phyloP scores from a whole-genome alignment of 2,888 invertebrate species.

The Drosophila multiciliata region DNA sequence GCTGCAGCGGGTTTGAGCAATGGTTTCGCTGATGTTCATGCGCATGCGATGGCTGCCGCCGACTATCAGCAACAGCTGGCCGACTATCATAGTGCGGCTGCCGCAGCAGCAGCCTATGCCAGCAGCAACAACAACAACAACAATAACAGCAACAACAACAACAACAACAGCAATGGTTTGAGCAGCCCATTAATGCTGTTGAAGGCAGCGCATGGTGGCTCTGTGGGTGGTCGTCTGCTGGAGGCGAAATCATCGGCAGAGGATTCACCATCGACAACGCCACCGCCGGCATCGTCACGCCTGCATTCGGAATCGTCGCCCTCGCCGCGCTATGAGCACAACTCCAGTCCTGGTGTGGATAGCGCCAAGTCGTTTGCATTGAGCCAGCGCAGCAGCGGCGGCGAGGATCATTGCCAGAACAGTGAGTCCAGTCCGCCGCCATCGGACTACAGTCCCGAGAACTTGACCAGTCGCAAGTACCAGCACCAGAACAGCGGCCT shows the following conservation, averaged over 20 bases:
- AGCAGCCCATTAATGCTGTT: constrained; percentile 77
- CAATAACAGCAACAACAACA: constrained; percentile 77
- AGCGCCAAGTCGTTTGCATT: constrained; percentile 84
- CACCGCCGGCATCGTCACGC: constrained; percentile 82
- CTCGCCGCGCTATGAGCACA: constrained; percentile 82
- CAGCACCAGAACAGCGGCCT: constrained; percentile 67
- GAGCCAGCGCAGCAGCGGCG: constrained; percentile 84
- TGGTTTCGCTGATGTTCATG: constrained; percentile 73
- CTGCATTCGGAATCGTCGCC: constrained; percentile 84
- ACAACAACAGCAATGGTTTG: constrained; percentile 43
- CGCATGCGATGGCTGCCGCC: constrained; percentile 79
- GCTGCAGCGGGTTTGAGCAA: constrained; percentile 67
- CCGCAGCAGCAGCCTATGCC: constrained; percentile 81
- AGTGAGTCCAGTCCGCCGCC: constrained; percentile 84
- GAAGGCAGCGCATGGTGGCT: constrained; percentile 67
- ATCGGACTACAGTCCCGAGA: constrained; percentile 83
- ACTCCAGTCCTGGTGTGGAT: constrained; percentile 84
- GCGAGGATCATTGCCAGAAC: constrained; percentile 83
- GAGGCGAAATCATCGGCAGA: constrained; percentile 74
- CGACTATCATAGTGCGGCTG: constrained; percentile 82
- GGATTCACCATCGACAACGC: constrained; percentile 82
- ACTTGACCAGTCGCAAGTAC: constrained; percentile 82
- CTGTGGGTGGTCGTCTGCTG: constrained; percentile 52
- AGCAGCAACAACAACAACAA: constrained; percentile 69
- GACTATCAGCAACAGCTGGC: constrained; percentile 82